phyloP scores from a whole-genome alignment of 2,113 vertebrate species.

The Aldabrachelys gigantea region DNA sequence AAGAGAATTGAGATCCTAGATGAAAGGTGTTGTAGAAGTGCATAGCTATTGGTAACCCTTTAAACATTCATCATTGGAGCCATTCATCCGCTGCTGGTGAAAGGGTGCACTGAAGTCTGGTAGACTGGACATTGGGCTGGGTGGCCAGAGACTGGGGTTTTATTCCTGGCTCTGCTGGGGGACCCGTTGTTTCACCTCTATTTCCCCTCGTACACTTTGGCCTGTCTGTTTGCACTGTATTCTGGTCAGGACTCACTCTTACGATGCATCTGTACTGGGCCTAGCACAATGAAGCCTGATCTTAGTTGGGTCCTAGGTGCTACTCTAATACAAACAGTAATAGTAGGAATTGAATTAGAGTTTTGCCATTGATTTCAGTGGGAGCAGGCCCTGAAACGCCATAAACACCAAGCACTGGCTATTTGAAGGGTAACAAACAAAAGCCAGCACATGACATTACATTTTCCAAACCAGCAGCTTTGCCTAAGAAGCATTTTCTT shows the following conservation, averaged over 20 bases:
- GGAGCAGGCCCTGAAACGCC: background rate
- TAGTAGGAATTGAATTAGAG: background rate
- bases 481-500: constrained; percentile 61
- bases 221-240: background rate
- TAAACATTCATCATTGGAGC: constrained; percentile 37
- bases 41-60: constrained; percentile 18
- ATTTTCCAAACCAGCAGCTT: constrained; percentile 36
- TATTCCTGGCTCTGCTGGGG: rapidly evolving
- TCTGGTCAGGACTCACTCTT: background rate
- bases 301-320: background rate
- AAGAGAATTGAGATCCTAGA: constrained; percentile 65
- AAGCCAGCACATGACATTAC: constrained; percentile 45
- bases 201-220: background rate
- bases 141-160: background rate
- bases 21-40: constrained; percentile 68
- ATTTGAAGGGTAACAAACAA: background rate
- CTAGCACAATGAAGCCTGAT: background rate
- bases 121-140: constrained; percentile 51
- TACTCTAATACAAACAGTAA: background rate
- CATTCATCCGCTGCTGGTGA: constrained; percentile 36
- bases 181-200: background rate
- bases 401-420: rapidly evolving
- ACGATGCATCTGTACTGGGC: background rate
- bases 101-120: constrained; percentile 22
- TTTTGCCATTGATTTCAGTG: background rate